These are phyloP conservation scores for Gorsachius magnificus DNA, from an alignment of 2,797 vertebrate genomes.

Conservation along the genomic window DNA sequence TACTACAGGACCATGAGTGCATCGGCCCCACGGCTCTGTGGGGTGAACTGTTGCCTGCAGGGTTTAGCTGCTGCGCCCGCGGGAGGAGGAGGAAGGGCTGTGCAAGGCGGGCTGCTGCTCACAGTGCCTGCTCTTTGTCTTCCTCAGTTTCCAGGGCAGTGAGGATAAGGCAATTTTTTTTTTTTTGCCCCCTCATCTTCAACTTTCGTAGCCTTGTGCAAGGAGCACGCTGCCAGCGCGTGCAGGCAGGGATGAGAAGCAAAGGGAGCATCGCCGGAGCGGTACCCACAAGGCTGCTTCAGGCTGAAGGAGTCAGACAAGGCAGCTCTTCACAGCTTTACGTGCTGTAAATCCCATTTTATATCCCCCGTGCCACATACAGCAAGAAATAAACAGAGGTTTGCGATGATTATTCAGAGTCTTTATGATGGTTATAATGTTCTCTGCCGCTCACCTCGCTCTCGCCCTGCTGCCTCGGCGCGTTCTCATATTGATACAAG, in stretches of 20 bases:
- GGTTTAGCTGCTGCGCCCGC: background rate
- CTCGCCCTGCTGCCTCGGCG: background rate
- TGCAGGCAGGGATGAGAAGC: background rate
- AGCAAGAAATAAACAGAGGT: background rate
- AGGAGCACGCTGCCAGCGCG: background rate
- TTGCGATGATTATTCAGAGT: background rate
- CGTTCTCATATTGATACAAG: background rate
- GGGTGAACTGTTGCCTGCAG: background rate
- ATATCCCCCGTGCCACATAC: background rate
- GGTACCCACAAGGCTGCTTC: background rate
- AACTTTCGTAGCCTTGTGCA: background rate
- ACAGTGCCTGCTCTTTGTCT: background rate
- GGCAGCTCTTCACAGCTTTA: slow-evolving; percentile 13
- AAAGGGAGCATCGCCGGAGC: background rate
- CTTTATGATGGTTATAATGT: background rate
- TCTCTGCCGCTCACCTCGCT: background rate
- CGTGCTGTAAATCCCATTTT: background rate
- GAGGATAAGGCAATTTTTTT: background rate
- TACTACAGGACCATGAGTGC: no score
- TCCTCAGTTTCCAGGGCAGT: background rate
- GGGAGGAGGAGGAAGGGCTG: background rate
- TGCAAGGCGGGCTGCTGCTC: background rate
- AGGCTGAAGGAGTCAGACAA: background rate
- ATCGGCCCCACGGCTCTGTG: background rate
- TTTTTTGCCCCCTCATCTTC: accelerated